phyloP scores from a whole-genome alignment of 2,113 vertebrate species.

The Puffinus mauretanicus region DNA sequence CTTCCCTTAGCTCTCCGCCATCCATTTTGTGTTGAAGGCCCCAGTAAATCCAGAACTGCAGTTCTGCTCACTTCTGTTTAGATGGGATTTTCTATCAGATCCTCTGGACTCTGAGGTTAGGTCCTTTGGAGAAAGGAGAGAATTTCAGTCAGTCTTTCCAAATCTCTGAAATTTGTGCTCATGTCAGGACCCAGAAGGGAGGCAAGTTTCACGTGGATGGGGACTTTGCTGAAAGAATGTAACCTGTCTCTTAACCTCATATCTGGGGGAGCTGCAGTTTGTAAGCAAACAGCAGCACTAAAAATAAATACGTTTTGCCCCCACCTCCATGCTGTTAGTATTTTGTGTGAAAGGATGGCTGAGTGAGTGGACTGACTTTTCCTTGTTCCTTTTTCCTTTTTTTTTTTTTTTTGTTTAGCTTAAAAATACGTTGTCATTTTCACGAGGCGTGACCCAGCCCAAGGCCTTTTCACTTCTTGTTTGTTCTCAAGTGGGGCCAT shows the following conservation, averaged over 20 bases:
- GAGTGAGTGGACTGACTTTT: not conserved
- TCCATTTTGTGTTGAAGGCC: not conserved
- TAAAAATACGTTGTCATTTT: not conserved
- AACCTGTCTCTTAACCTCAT: not conserved
- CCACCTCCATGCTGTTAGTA: not conserved
- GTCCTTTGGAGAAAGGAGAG: not conserved
- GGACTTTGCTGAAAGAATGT: not conserved
- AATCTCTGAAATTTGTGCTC: not conserved
- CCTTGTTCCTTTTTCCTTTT: not conserved
- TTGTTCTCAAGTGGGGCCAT: not conserved
- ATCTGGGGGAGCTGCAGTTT: not conserved
- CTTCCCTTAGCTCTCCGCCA: not conserved
- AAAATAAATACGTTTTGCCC: not conserved
- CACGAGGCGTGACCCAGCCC: not conserved
- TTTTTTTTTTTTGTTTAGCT: not conserved
- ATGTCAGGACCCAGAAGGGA: not conserved
- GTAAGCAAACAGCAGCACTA: not conserved
- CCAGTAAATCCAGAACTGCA: not conserved
- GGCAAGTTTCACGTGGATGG: not conserved
- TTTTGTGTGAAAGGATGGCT: not conserved
- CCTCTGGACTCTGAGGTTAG: not conserved
- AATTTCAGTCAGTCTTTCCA: not conserved
- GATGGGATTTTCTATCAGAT: not conserved
- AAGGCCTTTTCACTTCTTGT: not conserved
- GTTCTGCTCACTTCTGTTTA: not conserved